Conservation (phyloP, 2,113 vertebrate species). For the Oryzias javanicus region DNA sequence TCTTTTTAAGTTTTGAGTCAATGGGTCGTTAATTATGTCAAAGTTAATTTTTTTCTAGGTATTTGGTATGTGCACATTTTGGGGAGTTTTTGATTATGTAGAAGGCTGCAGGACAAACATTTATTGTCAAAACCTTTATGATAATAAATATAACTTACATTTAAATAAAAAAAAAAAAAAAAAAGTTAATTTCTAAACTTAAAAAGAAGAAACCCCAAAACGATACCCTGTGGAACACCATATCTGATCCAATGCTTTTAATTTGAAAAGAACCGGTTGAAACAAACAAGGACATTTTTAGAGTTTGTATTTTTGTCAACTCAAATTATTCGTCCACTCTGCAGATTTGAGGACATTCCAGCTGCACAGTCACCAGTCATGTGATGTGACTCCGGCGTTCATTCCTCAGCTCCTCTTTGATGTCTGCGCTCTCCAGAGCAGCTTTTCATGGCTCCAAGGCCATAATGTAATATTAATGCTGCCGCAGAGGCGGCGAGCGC, state of each 20-base stretch:
- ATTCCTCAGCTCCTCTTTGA: conserved; percentile 35
- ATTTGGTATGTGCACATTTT: no score
- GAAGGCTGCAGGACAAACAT: no score
- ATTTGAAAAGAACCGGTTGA: neutral
- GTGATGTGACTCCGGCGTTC: conserved; percentile 25
- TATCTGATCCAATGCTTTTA: neutral
- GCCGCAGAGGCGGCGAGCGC: conserved; percentile 42
- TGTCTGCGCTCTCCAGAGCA: conserved; percentile 43
- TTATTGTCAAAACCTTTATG: neutral
- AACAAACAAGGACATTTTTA: no score
- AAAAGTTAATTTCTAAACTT: neutral
- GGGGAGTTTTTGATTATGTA: no score
- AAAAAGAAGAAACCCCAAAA: neutral
- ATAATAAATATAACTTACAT: neutral
- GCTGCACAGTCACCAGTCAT: neutral
- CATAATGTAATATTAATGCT: conserved; percentile 70
- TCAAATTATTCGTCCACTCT: no score
- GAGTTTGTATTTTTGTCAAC: no score
- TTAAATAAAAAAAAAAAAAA: neutral
- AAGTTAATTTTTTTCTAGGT: no score
- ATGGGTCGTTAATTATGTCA: no score
- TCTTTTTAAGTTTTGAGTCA: no score
- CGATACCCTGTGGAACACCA: conserved; percentile 1
- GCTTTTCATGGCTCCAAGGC: conserved; percentile 60
- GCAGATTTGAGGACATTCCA: no score